Base-by-base conservation (phyloP, 2,888 invertebrate species). In the Cristatella mucedo region DNA sequence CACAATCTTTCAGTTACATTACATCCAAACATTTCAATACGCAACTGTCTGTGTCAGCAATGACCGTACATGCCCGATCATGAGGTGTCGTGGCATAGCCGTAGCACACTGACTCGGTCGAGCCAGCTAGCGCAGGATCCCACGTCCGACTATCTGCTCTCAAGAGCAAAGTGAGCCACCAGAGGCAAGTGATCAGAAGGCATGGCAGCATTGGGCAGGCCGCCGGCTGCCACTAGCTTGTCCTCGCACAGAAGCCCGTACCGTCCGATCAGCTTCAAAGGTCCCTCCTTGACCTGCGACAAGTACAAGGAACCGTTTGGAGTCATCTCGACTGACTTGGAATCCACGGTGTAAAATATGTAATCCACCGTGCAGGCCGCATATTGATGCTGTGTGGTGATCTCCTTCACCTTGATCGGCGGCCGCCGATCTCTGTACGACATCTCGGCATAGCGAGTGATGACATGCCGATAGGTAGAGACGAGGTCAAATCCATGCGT, bases 331-430 rank as follows among this genome's bases (percentile, higher is more conserved):
- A n/a, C 33, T 30, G n/a, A 7, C n/a, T 26, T 7, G 5, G 15
- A 15, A 31, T n/a, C 16, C n/a, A 31, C 31, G 18, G 55, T 54
- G 47, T 80, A 85, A 63, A 87, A 85, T 44, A 93, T 85, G 58
- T 87, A 89, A 67, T 93, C 91, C 0, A 91, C 87, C 0, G 53
- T 54, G 30, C 50, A 50, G 4, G 48, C 49, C 4, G 77, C 80
- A 80, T 82, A 82, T 4, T n/a, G 5, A 39, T 87, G 87, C 59
- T 71, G 74, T 0, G 86, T 84, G 4, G 85, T 80, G 0, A 76
- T 81, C 55, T 77, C 78, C 0, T 40, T 42, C 33, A 67, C 61
- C 6, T 7, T 22, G n/a, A 15, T 4, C 15, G 21, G 24, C 4
- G 5, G 7, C 9, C n/a, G 19, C 15, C 36, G 11, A 19, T n/a